Conservation (phyloP, 2,797 vertebrate species). For the Phrynocephalus forsythii region DNA sequence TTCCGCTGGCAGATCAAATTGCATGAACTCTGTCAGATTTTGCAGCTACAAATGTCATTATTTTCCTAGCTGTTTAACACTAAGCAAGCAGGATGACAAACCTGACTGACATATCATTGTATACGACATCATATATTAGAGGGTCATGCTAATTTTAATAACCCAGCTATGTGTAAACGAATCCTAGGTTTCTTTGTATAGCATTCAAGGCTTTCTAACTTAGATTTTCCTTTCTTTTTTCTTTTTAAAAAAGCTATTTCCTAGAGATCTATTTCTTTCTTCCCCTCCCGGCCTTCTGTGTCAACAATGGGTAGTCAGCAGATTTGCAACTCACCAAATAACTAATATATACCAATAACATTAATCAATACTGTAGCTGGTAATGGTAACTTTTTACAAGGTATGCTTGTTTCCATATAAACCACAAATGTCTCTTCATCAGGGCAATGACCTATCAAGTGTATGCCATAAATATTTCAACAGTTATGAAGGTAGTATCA, state of each 20-base stretch:
- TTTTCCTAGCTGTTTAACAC: neutral
- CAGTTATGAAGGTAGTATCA: conserved; percentile 1
- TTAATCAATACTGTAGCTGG: neutral
- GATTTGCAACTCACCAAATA: neutral
- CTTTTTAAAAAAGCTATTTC: neutral
- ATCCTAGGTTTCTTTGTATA: neutral
- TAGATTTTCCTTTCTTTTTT: neutral
- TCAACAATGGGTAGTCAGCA: neutral
- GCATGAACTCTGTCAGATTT: too few relatives aligned
- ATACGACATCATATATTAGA: neutral
- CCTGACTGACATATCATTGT: neutral
- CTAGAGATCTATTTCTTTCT: neutral
- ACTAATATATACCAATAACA: neutral
- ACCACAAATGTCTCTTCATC: neutral
- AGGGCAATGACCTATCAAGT: neutral
- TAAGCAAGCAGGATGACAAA: neutral
- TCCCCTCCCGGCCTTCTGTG: neutral
- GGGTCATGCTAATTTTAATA: neutral
- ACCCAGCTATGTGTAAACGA: neutral
- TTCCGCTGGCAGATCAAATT: too few relatives aligned
- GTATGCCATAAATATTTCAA: conserved; percentile 14
- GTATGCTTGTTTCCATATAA: neutral
- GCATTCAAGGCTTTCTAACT: neutral
- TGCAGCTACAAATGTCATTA: neutral
- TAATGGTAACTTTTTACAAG: neutral